Base-by-base conservation (phyloP, 1,140 invertebrate genomes). In the Drosophila ogumai region DNA sequence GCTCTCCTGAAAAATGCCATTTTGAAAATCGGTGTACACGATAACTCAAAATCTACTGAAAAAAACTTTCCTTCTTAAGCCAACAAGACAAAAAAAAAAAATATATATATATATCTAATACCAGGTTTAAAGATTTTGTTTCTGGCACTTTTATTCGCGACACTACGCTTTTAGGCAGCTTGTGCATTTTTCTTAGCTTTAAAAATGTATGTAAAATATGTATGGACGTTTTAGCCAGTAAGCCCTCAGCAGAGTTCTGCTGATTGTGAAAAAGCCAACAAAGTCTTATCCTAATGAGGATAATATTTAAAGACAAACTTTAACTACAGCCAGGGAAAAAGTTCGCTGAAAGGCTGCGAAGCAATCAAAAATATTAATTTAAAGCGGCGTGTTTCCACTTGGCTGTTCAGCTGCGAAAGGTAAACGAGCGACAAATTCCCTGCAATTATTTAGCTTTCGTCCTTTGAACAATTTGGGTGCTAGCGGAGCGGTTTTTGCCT, bases 301-400 rank as follows among this genome's bases (percentile, higher is more conserved):
- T 76, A 75, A 79, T 67, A 68, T 74, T 80, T 84, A 61, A 67
- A 60, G 63, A 71, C 68, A 79, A 72, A 84, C 75, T 82, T 64
- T 72, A 76, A 72, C 66, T 60, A 67, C n/a, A 67, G 68, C 46
- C 41, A 38, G 13, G 6, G 31, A 43, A 31, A 57, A 68, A 59
- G 52, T 59, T 75, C 19, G 12, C 55, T 9, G 36, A 10, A 25
- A 22, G 54, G 36, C 61, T 25, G 56, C 25, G 31, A 36, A 47
- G 75, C 72, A 84, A 76, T 84, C 63, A 84, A 80, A 84, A 79
- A 76, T 73, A 84, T 76, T 55, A 77, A 80, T 84, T 85, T 76
- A 60, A 43, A 41, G 28, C 31, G 12, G 15, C 15, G 25, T 25
- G 31, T 17, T 55, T n/a, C 19, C 34, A 34, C 38, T 15, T 54